phyloP scores from a whole-genome alignment of 2,888 invertebrate genomes.

The Erannis defoliaria region DNA sequence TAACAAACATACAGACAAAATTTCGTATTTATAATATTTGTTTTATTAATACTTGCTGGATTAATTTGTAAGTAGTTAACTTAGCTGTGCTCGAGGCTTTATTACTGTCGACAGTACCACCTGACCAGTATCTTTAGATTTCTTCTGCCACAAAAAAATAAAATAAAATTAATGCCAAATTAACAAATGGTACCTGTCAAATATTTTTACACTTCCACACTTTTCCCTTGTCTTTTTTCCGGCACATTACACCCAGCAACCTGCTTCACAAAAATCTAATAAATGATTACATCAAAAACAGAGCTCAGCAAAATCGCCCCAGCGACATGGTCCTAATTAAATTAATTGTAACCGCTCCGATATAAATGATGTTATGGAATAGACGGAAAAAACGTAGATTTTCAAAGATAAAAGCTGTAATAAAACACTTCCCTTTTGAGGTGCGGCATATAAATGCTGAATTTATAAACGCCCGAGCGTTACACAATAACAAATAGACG shows the following conservation, averaged over 20 bases:
- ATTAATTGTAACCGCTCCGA: conserved; percentile 82
- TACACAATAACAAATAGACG: too few relatives aligned
- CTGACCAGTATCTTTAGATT: neutral
- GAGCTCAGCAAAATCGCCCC: conserved; percentile 59
- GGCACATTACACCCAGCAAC: conserved; percentile 53
- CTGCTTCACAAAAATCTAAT: conserved; percentile 58
- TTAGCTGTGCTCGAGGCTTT: too few relatives aligned
- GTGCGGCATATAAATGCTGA: conserved; percentile 55
- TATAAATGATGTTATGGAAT: conserved; percentile 81
- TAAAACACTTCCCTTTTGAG: conserved; percentile 78
- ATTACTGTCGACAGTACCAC: too few relatives aligned
- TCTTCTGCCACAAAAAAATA: neutral
- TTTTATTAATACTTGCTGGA: too few relatives aligned
- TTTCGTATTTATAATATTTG: too few relatives aligned
- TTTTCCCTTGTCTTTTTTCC: conserved; percentile 46
- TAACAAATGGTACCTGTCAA: conserved; percentile 5
- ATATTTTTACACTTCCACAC: conserved; percentile 28
- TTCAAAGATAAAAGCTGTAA: conserved; percentile 80
- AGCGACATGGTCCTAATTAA: conserved; percentile 81
- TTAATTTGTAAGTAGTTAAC: too few relatives aligned
- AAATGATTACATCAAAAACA: conserved; percentile 74
- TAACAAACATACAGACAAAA: too few relatives aligned
- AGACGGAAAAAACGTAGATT: conserved; percentile 74
- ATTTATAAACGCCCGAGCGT: conserved; percentile 29
- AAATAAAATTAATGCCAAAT: too few relatives aligned